Base-by-base conservation (phyloP, 2,888 invertebrate species). In the Glaucopsyche alexis region DNA sequence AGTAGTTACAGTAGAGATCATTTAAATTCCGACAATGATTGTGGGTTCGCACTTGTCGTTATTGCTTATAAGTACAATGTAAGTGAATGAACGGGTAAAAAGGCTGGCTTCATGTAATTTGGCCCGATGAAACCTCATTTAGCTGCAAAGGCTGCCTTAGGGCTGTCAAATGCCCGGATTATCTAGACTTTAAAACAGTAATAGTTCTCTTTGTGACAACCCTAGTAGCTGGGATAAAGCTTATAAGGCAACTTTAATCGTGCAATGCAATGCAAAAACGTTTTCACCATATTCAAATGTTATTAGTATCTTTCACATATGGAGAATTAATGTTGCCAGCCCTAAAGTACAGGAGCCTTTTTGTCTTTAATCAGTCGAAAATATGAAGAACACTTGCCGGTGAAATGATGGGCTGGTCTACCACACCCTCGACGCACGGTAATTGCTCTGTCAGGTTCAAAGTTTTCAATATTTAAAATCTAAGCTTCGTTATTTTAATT, bases 1-100 rank as follows among this genome's bases (percentile, higher is more conserved):
- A 42, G 42, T 42, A 42, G 42, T 42, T 42, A 42, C 42, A 42
- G 7, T 42, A 42, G 42, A 42, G 42, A 42, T 38, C 13, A 60
- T 66, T 66, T 40, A 42, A 81, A 80, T 83, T 81, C 87, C 90
- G 87, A 87, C 84, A 79, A 79, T 79, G 80, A 91, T 91, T 84
- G 88, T 89, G 85, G 91, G 86, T 79, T 83, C 84, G 84, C 79
- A 83, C 82, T 83, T 82, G 84, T 90, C 88, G 89, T 91, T 92
- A 91, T 91, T 88, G 87, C 91, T 87, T 88, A 85, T 93, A 93
- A 93, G 89, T 93, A 89, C 91, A 90, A 92, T 86, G 88, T 90
- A 91, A 88, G 88, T 90, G 90, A 91, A 90, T 90, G 90, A 88
- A 89, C 85, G 88, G 83, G 86, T 85, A 87, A 87, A 86, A 86